Evolutionary conservation across 92 coral and sea anemone species (phyloP).

Genomic region (Porites cylindrica): DNA sequence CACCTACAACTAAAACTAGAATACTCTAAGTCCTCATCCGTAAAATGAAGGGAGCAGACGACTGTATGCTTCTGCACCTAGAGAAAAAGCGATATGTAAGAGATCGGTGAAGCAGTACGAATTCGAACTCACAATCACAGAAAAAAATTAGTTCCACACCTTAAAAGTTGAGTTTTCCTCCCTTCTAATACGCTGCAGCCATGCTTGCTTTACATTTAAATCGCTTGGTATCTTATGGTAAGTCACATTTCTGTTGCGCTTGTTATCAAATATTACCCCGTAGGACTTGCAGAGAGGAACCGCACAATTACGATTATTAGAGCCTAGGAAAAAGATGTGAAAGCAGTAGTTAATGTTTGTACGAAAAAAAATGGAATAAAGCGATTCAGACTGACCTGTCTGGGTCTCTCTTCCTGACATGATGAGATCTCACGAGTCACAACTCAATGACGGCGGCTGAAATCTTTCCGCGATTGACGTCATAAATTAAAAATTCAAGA

Average conservation of each 20-base stretch:
- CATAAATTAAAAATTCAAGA: no score
- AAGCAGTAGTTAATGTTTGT: background rate
- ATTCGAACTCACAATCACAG: background rate
- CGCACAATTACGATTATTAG: conserved; percentile 29
- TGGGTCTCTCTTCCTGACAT: background rate
- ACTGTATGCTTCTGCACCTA: conserved; percentile 58
- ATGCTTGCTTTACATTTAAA: background rate
- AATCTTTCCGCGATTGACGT: no score
- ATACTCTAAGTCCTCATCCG: conserved; percentile 47
- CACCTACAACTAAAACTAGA: conserved; percentile 46
- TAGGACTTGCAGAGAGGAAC: conserved; percentile 17
- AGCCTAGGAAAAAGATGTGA: background rate
- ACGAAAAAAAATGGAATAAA: background rate
- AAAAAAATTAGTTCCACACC: background rate
- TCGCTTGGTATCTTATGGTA: conserved; percentile 35
- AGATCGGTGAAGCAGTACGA: no score
- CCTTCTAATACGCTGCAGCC: background rate
- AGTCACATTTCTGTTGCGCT: conserved; percentile 10
- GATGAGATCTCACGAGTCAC: background rate
- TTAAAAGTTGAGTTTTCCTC: background rate
- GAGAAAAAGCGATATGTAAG: background rate
- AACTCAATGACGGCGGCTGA: no score
- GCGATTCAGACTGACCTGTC: conserved; percentile 2
- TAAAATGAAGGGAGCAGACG: conserved; percentile 59
- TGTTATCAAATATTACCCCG: background rate